Conservation (phyloP, 1,140 invertebrate genomes). For the Solenopsis invicta region DNA sequence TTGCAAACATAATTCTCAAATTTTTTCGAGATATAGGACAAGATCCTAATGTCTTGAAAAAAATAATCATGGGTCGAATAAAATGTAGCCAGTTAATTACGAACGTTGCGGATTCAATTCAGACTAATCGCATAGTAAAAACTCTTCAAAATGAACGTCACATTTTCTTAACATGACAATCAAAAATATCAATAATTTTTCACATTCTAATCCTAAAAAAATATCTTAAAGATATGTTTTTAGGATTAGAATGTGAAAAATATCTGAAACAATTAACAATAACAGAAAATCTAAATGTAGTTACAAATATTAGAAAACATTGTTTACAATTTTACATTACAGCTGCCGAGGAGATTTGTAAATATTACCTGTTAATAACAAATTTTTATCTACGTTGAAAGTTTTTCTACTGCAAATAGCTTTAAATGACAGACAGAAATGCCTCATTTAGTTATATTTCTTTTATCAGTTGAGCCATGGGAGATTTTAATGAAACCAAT, state of each 20-base stretch:
- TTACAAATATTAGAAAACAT: background rate
- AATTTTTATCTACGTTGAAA: background rate
- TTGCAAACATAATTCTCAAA: too few species aligned
- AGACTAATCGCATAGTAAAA: too few species aligned
- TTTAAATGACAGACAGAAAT: background rate
- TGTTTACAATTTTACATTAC: conserved; percentile 13
- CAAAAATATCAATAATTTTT: too few species aligned
- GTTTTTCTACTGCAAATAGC: background rate
- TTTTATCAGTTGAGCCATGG: background rate
- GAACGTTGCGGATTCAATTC: too few species aligned
- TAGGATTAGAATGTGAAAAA: background rate
- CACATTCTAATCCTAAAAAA: too few species aligned
- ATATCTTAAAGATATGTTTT: too few species aligned
- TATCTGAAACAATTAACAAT: background rate
- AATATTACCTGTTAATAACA: background rate
- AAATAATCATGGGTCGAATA: too few species aligned
- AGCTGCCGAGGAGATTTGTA: background rate
- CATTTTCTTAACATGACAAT: too few species aligned
- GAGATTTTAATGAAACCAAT: background rate
- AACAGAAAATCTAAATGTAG: background rate
- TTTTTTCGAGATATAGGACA: too few species aligned
- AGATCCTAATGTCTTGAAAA: too few species aligned
- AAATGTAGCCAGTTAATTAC: too few species aligned
- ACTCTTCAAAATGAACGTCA: too few species aligned
- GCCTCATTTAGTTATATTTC: background rate